Evolutionary conservation across 2,797 vertebrate genomes (phyloP), one percentile per base, ranked within the genome.

Genomic region (Notolabrus celidotus): DNA sequence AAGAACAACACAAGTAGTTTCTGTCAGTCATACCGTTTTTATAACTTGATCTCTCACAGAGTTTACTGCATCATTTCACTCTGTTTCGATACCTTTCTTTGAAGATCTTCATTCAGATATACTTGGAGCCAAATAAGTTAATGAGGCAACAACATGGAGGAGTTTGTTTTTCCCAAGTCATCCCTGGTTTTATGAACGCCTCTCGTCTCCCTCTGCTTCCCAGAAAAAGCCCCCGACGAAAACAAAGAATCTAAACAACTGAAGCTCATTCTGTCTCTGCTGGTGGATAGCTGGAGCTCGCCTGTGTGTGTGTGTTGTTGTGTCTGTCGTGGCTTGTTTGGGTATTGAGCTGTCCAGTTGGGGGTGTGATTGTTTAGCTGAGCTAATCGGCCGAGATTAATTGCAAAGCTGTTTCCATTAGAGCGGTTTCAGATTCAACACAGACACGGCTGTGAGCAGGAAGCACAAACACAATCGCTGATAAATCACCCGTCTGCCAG

Each of bases 181-280:
- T 29, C 9, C 9, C 14, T 12, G 51, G 12, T 61, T 61, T 29
- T 38, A 50, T 46, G 14, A 31, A 25, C 54, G 29, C 25, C 54
- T 58, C 25, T 43, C 10, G 16, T 42, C n/a, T 45, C 16, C 23
- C 7, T 66, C 15, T 20, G 53, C 9, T 63, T 59, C 25, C 12
- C 11, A n/a, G 34, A 33, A 10, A 23, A 33, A 41, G 14, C 31
- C 5, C 7, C 5, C 31, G 62, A 14, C 36, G 4, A 55, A 74
- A 71, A 79, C 45, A 75, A 79, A 52, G 57, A 53, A 31, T 20
- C 41, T 25, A 38, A 63, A 39, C 47, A 53, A 55, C 47, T 27
- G 17, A 54, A 54, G 46, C 0, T 8, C 16, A 45, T 72, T 68
- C 67, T 22, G 36, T 39, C 14, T 22, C 22, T 56, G 58, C 61